Percentiles rank a stretch among this genome's conserved stretches.
phyloP scores from a whole-genome alignment of 2,888 invertebrate genomes.

The Nephrotoma guestfalica region DNA sequence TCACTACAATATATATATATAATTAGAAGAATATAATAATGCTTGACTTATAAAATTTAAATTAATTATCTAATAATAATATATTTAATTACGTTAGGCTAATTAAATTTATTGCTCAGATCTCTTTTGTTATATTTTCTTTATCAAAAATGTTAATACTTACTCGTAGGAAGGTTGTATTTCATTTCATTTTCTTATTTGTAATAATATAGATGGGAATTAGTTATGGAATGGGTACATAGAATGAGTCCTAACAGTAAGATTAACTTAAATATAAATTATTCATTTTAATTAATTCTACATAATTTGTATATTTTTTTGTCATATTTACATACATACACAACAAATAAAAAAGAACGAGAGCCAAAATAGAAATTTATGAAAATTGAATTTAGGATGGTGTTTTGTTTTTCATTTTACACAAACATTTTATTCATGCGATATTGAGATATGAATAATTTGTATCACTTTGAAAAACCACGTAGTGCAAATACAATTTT shows the following conservation, averaged over 20 bases:
- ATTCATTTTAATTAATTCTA: neutral
- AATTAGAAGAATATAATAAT: neutral
- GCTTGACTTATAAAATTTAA: neutral
- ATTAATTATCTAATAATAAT: neutral
- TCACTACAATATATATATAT: neutral
- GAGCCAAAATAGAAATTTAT: neutral
- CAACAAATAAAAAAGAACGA: neutral
- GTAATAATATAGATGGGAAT: neutral
- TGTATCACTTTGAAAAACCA: neutral
- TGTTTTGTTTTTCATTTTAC: neutral
- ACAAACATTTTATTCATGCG: neutral
- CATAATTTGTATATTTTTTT: neutral
- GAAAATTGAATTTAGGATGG: neutral
- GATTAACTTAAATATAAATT: neutral
- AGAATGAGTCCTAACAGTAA: neutral
- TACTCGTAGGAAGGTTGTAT: neutral
- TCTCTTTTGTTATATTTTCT: neutral
- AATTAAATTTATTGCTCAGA: neutral
- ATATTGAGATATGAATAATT: neutral
- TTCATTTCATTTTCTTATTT: neutral
- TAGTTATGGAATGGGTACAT: neutral
- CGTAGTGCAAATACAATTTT: neutral
- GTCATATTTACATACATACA: neutral
- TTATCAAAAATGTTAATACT: neutral
- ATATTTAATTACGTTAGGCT: neutral